Conservation (phyloP, 1,140 invertebrate genomes). For the Pseudomyrmex dendroicus region DNA sequence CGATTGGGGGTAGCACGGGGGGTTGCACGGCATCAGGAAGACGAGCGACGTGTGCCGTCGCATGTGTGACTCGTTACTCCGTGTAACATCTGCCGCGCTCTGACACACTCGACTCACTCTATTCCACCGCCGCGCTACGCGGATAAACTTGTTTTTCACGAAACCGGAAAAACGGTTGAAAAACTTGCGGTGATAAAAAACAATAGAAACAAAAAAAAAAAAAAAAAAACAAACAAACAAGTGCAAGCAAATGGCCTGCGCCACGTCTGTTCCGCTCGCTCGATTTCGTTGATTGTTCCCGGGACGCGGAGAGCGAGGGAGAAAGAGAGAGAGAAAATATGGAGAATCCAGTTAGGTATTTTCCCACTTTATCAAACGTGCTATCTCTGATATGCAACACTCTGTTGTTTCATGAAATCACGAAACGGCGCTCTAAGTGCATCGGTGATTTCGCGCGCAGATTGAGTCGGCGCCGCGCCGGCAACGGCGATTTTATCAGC, state of each 20-base stretch:
- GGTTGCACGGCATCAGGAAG: neutral
- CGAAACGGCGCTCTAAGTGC: neutral
- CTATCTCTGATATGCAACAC: neutral
- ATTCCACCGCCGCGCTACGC: neutral
- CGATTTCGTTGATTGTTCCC: constrained; percentile 19
- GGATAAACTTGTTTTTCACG: constrained; percentile 41
- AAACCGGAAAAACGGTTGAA: neutral
- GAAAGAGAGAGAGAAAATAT: neutral
- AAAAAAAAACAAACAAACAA: too few species aligned
- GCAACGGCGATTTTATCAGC: too few species aligned
- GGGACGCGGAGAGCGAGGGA: neutral
- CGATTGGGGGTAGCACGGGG: constrained; percentile 21
- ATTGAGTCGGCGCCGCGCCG: neutral
- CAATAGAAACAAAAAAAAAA: neutral
- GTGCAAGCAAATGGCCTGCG: neutral
- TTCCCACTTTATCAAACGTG: constrained; percentile 12
- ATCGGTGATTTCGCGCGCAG: neutral
- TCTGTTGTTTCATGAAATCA: neutral
- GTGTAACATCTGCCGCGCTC: constrained; percentile 18
- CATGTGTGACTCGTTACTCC: neutral
- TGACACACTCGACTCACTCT: neutral
- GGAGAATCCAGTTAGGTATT: neutral
- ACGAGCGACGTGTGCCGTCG: neutral
- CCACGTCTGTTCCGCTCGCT: neutral
- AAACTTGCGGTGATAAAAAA: constrained; percentile 12